Percentiles rank a stretch among this genome's conserved stretches.
Conservation (phyloP, 1,140 invertebrate genomes). For the Panagrolaimus sp. region DNA sequence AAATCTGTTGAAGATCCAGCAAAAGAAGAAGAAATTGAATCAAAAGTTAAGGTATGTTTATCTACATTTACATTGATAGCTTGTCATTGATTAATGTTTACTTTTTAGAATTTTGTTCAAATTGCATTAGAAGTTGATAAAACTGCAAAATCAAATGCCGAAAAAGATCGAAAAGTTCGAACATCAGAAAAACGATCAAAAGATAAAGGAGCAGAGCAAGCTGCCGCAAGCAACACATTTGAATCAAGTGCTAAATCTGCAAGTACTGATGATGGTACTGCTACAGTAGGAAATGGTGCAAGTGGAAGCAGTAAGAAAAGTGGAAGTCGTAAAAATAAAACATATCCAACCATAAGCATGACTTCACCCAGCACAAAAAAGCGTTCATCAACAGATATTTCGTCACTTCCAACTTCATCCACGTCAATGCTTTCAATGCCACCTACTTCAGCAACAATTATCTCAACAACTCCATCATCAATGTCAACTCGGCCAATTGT, state of each 20-base stretch:
- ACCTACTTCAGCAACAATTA: too few species aligned
- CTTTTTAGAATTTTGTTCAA: conserved; percentile 32
- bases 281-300: background rate
- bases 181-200: conserved; percentile 21
- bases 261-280: background rate
- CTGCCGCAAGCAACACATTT: background rate
- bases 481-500: too few species aligned
- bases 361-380: background rate
- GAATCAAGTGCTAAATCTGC: background rate
- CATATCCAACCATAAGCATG: background rate
- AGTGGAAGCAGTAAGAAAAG: background rate
- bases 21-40: conserved; percentile 13
- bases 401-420: too few species aligned
- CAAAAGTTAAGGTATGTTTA: conserved; percentile 4
- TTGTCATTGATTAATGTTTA: background rate
- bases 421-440: too few species aligned
- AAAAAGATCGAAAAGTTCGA: conserved; percentile 35
- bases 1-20: conserved; percentile 7
- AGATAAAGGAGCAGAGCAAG: background rate
- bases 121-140: conserved; percentile 33
- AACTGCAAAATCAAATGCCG: conserved; percentile 27
- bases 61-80: too few species aligned
- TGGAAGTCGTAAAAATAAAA: background rate
- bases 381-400: too few species aligned
- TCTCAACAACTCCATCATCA: too few species aligned